phyloP scores from a whole-genome alignment of 2,113 vertebrate species.

The Otus sunia region DNA sequence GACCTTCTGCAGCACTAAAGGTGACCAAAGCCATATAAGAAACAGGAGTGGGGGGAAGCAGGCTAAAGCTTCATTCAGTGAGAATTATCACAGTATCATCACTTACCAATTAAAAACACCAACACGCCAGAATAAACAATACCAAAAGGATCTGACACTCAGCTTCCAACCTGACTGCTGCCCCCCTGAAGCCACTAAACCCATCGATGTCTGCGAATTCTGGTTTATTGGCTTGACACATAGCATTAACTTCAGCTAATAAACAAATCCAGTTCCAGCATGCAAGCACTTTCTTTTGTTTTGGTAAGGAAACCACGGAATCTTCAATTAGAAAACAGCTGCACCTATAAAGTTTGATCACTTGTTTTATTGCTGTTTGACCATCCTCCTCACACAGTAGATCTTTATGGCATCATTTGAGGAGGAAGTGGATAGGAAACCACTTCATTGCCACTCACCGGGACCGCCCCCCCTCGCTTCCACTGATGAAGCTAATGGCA shows the following conservation, averaged over 20 bases:
- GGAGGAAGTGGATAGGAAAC: neutral
- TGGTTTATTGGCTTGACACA: neutral
- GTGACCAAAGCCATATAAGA: neutral
- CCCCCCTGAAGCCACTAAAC: neutral
- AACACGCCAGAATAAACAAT: neutral
- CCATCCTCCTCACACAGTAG: neutral
- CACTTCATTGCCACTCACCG: neutral
- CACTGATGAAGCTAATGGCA: neutral
- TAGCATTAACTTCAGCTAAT: neutral
- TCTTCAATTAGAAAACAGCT: neutral
- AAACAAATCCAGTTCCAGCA: neutral
- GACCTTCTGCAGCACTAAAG: neutral
- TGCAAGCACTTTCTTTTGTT: neutral
- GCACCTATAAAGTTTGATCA: neutral
- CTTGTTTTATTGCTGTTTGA: conserved; percentile 6
- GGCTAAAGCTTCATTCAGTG: neutral
- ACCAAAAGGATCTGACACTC: neutral
- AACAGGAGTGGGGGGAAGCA: neutral
- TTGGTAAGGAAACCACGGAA: neutral
- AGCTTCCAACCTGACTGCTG: neutral
- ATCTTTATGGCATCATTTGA: neutral
- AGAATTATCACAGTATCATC: neutral
- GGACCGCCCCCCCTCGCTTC: neutral
- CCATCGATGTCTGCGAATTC: neutral
- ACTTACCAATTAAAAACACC: neutral